Evolutionary conservation across 2,888 invertebrate species (phyloP).

Genomic region (Dicyrtoma fusca): DNA sequence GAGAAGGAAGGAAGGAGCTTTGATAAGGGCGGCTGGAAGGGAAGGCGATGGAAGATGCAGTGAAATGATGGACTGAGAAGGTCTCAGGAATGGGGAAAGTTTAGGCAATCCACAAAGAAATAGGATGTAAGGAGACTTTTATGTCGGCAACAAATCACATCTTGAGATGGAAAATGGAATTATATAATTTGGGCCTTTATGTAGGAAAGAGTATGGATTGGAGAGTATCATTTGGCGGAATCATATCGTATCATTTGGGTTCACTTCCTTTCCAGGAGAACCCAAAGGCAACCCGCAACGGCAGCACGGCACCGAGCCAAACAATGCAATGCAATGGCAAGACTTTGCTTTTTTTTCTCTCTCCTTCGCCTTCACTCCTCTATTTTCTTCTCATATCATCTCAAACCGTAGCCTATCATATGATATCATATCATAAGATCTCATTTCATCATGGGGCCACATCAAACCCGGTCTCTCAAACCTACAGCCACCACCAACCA

Average conservation of each 20-base stretch:
- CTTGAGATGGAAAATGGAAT: constrained; percentile 57
- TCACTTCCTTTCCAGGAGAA: constrained; percentile 8
- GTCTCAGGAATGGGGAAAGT: constrained; percentile 57
- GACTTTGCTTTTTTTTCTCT: background rate
- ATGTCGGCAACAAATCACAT: constrained; percentile 57
- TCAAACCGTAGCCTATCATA: background rate
- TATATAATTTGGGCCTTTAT: constrained; percentile 57
- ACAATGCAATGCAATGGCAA: constrained; percentile 36
- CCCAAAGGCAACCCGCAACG: background rate
- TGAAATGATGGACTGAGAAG: constrained; percentile 57
- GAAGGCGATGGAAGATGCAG: constrained; percentile 49
- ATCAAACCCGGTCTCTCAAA: background rate
- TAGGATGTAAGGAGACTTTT: constrained; percentile 57
- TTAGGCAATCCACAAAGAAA: constrained; percentile 57
- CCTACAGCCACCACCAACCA: background rate
- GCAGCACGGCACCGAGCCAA: constrained; percentile 46
- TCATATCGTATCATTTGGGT: constrained; percentile 55
- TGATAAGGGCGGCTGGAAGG: constrained; percentile 36
- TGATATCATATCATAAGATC: constrained; percentile 13
- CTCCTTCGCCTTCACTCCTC: background rate
- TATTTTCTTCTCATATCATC: constrained; percentile 4
- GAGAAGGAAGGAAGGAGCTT: constrained; percentile 12
- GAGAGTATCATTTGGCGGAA: constrained; percentile 53
- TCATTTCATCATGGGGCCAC: constrained; percentile 8
- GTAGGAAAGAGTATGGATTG: constrained; percentile 49